Conservation (phyloP, 2,797 vertebrate species). For the Poecilia picta region DNA sequence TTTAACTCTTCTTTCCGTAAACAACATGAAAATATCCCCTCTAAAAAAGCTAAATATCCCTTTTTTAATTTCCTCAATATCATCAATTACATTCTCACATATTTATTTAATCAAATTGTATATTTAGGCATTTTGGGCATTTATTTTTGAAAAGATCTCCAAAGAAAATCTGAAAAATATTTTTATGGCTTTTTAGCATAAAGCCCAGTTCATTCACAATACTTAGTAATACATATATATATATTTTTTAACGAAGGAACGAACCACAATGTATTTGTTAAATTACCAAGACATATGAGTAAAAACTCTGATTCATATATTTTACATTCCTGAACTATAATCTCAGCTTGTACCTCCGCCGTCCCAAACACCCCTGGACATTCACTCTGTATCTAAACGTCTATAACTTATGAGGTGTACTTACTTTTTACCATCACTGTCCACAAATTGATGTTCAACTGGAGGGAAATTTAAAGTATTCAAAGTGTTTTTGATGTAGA, state of each 20-base stretch:
- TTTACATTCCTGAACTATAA: too few relatives aligned
- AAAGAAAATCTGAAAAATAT: background rate
- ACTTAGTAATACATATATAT: background rate
- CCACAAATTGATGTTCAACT: background rate
- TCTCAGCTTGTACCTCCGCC: too few relatives aligned
- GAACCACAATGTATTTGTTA: background rate
- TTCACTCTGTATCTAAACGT: too few relatives aligned
- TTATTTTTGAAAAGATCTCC: background rate
- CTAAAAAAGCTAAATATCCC: background rate
- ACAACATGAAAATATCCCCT: background rate
- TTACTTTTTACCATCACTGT: background rate
- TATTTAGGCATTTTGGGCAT: background rate
- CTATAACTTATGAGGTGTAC: background rate
- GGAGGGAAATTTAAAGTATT: background rate
- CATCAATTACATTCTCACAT: background rate
- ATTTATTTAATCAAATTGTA: background rate
- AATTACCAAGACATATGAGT: background rate
- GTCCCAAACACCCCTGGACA: too few relatives aligned
- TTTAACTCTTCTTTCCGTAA: background rate
- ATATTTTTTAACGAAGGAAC: background rate
- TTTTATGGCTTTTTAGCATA: background rate
- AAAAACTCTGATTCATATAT: too few relatives aligned
- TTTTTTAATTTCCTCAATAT: background rate
- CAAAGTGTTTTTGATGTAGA: background rate
- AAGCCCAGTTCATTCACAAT: background rate